Base-by-base conservation (phyloP, 2,113 vertebrate species). In the Cololabis saira region DNA sequence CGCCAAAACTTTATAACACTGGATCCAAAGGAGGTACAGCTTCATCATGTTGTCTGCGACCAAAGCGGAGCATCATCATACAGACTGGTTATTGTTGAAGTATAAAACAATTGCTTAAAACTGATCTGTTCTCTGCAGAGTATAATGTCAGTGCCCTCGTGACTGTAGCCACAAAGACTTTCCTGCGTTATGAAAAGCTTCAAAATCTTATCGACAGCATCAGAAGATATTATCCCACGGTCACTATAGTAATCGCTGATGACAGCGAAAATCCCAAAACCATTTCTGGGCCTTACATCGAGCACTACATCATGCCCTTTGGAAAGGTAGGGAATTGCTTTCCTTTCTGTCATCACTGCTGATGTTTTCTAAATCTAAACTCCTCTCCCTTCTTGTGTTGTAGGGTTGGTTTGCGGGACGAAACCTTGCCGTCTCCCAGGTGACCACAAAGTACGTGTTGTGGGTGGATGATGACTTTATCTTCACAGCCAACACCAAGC, bases 301-400 rank as follows among this genome's bases (percentile, higher is more conserved):
- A 98, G 70, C 96, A 98, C 67, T 98, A 96, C 92, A 93, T 96
- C 84, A 97, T 97, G 96, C 96, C 96, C 3, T 97, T 95, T 48
- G 94, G 94, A 86, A 97, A 97, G 95, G 96, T 97, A 79, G 30
- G 19, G 4, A 7, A 14, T 3, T 12, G 18, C 0, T 12, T 2
- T 14, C 41, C 42, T 24, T 2, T 44, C 49, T 40, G 15, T 1
- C 1, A 27, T 44, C 5, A 0, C 11, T 21, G 7, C 40, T 18
- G 43, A 27, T 41, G 21, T 1, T 45, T 11, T 66, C 11, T 61
- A 18, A 44, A 15, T 12, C 24, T 80, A 5, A 69, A 17, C 5
- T 52, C 69, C n/a, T 15, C 1, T 47, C 24, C 24, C 24, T 3
- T 69, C n/a, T 1, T 54, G 3, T 74, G 12, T 60, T 15, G 2